Evolutionary conservation across 2,888 invertebrate species (phyloP), one percentile per base, ranked within the genome.

Genomic region (Mechanitis messenoides): DNA sequence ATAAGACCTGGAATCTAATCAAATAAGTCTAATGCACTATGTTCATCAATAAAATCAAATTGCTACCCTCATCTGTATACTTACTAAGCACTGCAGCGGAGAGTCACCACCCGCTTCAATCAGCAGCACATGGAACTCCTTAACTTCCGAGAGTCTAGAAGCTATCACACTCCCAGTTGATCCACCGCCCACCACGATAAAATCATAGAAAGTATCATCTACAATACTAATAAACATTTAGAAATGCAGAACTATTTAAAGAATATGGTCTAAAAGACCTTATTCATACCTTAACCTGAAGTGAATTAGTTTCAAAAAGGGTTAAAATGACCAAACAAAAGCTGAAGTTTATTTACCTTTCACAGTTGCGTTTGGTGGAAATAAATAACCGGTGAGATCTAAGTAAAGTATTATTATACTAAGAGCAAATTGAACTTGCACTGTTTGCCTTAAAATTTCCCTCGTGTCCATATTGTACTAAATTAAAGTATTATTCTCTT

Each of bases 101-200:
- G 74, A 73, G 53, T 73, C 71, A 0, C 70, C 73, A 2, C 77
- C 77, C 2, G 74, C 75, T 5, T 77, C 76, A 2, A 75, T 54
- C 9, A 74, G 66, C 50, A 75, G 58, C 57, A 75, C 74, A 5
- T 35, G 57, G 9, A 35, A 55, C 20, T 33, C 33, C 5, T 60
- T 35, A 20, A 63, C 54, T 61, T 73, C 70, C 1, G 70, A 65
- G 5, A 75, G 71, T 12, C 72, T 58, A 56, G 68, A 65, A 20
- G 75, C 71, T n/a, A 76, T 58, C n/a, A 78, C 72, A 28, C 66
- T 56, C 5, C 78, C 79, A 2, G 77, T 75, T 4, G 75, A 71
- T 0, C 80, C 79, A 1, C 71, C 76, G 0, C 80, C 80, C 7
- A 76, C 71, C 2, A 80, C 67, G 6, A 80, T 70, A 65, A 71